Conservation (phyloP, 2,797 vertebrate species). For the Liparis tanakae region DNA sequence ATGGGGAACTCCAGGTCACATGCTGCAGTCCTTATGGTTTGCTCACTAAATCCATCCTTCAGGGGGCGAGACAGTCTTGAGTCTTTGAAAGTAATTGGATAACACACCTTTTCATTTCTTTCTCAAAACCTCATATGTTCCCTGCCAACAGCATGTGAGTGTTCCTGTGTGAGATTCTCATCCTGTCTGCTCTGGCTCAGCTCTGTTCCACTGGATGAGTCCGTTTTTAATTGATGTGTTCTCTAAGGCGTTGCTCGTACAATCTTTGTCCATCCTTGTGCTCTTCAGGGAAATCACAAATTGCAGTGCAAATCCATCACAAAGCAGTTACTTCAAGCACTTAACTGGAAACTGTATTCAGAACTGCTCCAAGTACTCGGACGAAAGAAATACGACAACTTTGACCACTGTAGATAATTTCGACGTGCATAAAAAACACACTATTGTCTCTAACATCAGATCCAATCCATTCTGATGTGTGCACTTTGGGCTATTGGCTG, state of each 20-base stretch:
- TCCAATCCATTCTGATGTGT: slow-evolving; percentile 52
- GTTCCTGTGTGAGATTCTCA: slow-evolving; percentile 45
- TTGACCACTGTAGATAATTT: slow-evolving; percentile 47
- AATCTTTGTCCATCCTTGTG: slow-evolving; percentile 82
- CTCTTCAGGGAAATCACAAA: slow-evolving; percentile 83
- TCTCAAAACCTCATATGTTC: slow-evolving; percentile 44
- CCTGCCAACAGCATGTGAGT: slow-evolving; percentile 50
- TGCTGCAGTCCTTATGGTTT: slow-evolving; percentile 49
- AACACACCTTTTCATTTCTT: slow-evolving; percentile 28
- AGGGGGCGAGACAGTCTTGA: slow-evolving; percentile 39
- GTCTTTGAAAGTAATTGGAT: slow-evolving; percentile 58
- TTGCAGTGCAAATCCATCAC: slow-evolving; percentile 81
- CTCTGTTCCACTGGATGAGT: slow-evolving; percentile 76
- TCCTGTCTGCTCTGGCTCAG: slow-evolving; percentile 54
- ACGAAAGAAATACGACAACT: slow-evolving; percentile 50
- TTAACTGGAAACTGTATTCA: slow-evolving; percentile 67
- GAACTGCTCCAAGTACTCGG: slow-evolving; percentile 72
- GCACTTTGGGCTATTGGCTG: slow-evolving; percentile 80
- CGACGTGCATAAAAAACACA: slow-evolving; percentile 60
- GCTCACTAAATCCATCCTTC: slow-evolving; percentile 52
- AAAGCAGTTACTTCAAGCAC: slow-evolving; percentile 69
- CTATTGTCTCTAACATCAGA: slow-evolving; percentile 27
- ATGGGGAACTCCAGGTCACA: slow-evolving; percentile 52
- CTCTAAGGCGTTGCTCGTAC: slow-evolving; percentile 85
- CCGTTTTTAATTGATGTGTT: slow-evolving; percentile 80